Conservation (phyloP, 2,113 vertebrate species). For the Gopherus flavomarginatus region DNA sequence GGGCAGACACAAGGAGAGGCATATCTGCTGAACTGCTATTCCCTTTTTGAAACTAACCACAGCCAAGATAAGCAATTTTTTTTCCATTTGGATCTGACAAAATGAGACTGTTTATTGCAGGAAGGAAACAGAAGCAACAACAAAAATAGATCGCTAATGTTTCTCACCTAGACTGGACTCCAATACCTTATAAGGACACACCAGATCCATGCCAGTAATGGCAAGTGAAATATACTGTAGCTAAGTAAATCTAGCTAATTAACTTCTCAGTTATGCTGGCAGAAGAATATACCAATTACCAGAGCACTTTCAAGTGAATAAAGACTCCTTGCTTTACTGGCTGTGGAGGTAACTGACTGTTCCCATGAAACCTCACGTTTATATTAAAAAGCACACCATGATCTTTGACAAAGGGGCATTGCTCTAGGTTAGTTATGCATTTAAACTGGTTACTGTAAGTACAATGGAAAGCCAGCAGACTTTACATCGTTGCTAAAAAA, state of each 20-base stretch:
- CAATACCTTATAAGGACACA: conserved; percentile 55
- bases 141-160: not conserved
- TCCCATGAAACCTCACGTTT: conserved; percentile 78
- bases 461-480: conserved; percentile 57
- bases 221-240: conserved; percentile 54
- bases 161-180: conserved; percentile 4
- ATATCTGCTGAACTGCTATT: not conserved
- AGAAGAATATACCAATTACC: conserved; percentile 73
- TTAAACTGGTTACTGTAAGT: conserved; percentile 66
- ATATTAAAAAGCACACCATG: conserved; percentile 84
- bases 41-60: not conserved
- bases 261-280: conserved; percentile 65
- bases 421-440: conserved; percentile 54
- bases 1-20: accelerated
- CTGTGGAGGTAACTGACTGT: conserved; percentile 81
- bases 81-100: not conserved
- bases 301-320: conserved; percentile 65
- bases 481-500: conserved; percentile 35
- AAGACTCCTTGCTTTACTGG: conserved; percentile 75
- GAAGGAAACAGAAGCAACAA: not conserved
- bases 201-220: conserved; percentile 57
- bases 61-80: not conserved
- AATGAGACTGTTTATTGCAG: not conserved
- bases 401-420: conserved; percentile 79
- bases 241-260: conserved; percentile 56